Percentiles rank a stretch among this genome's conserved stretches.
phyloP scores from a whole-genome alignment of 2,113 vertebrate genomes.

The Oncorhynchus keta region DNA sequence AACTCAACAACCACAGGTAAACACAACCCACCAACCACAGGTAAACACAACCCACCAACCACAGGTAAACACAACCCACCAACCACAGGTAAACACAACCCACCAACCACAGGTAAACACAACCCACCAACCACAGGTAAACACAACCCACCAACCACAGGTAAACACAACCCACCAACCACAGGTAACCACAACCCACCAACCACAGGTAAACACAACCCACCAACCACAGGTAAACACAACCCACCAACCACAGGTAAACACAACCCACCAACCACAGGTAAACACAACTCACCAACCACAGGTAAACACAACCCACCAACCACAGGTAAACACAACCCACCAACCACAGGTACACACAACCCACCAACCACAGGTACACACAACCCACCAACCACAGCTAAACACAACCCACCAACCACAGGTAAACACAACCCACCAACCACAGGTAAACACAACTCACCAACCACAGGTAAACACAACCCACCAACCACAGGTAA shows the following conservation, averaged over 20 bases:
- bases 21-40: neutral
- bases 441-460: neutral
- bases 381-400: neutral
- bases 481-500: neutral
- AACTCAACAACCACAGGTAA: neutral
- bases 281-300: neutral
- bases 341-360: neutral
- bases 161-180: neutral
- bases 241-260: neutral
- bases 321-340: neutral
- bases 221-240: neutral
- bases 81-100: neutral
- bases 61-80: neutral
- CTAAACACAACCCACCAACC: neutral
- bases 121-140: neutral
- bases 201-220: neutral
- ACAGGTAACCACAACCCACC: too few relatives aligned
- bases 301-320: neutral
- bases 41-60: neutral
- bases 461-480: too few relatives aligned
- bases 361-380: neutral
- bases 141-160: neutral
- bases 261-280: neutral
- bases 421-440: neutral
- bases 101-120: neutral